A percentile compares a stretch with the other conserved stretches of the same genome.
phyloP scores from a whole-genome alignment of 2,113 vertebrate species.

The Bubo blakistoni region DNA sequence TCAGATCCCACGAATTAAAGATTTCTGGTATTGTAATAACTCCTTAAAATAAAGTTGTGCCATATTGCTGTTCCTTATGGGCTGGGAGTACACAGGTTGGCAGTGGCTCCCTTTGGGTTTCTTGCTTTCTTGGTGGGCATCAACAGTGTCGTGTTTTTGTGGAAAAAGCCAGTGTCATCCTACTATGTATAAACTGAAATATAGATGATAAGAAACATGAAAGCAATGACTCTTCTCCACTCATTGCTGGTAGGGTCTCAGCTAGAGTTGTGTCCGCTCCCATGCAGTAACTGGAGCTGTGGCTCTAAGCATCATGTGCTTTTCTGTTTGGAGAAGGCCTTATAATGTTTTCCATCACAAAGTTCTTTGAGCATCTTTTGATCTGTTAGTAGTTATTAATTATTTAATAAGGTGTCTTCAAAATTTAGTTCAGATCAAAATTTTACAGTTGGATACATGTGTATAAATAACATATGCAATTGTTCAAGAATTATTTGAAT shows the following conservation, averaged over 20 bases:
- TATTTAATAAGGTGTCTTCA: neutral
- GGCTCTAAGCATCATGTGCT: rapidly evolving
- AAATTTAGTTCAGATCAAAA: neutral
- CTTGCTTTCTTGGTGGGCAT: neutral
- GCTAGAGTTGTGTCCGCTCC: neutral
- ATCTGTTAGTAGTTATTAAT: neutral
- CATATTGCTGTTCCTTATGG: rapidly evolving
- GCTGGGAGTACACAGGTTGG: neutral
- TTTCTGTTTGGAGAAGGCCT: neutral
- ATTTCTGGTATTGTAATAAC: neutral
- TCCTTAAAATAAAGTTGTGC: neutral
- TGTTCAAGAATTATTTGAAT: neutral
- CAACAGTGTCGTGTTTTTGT: neutral
- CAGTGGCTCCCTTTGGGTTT: neutral
- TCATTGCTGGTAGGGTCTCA: neutral
- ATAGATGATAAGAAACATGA: neutral
- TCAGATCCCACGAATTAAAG: neutral
- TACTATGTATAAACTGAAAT: neutral
- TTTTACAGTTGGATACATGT: neutral
- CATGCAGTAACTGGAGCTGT: rapidly evolving
- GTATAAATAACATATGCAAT: neutral
- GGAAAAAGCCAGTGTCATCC: neutral
- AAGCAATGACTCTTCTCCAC: neutral
- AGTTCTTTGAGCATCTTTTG: neutral
- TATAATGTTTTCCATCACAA: neutral